phyloP scores from a whole-genome alignment of 1,140 invertebrate genomes.

The Limonius californicus region DNA sequence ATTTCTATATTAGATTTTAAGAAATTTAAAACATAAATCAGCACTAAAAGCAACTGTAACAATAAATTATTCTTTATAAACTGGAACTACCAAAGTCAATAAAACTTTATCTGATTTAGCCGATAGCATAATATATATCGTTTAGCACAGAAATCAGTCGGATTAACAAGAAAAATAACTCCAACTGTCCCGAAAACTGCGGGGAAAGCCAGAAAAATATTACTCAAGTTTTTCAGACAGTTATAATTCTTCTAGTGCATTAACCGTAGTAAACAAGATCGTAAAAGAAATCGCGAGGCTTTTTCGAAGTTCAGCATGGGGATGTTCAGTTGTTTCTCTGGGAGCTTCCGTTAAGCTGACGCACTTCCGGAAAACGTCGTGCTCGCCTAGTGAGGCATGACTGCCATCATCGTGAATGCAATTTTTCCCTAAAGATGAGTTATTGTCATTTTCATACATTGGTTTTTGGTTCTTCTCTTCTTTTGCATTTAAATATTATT shows the following conservation, averaged over 20 bases:
- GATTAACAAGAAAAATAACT: neutral
- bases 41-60: neutral
- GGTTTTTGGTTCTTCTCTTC: too few species aligned
- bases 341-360: conserved; percentile 16
- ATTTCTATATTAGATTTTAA: too few species aligned
- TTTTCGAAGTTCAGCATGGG: neutral
- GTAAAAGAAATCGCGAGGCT: conserved; percentile 20
- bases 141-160: too few species aligned
- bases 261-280: conserved; percentile 24
- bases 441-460: too few species aligned
- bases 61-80: neutral
- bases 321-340: conserved; percentile 1
- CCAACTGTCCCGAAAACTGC: neutral
- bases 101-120: too few species aligned
- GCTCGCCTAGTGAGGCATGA: conserved; percentile 16
- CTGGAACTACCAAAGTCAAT: neutral
- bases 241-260: conserved; percentile 22
- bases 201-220: neutral
- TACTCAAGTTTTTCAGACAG: neutral
- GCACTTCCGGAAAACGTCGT: conserved; percentile 19
- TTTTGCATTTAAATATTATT: too few species aligned
- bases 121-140: too few species aligned
- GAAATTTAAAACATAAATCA: too few species aligned
- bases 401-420: neutral
- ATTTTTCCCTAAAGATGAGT: conserved; percentile 4